Evolutionary conservation across 2,113 vertebrate genomes (phyloP).

Genomic region (Notothenia coriiceps): DNA sequence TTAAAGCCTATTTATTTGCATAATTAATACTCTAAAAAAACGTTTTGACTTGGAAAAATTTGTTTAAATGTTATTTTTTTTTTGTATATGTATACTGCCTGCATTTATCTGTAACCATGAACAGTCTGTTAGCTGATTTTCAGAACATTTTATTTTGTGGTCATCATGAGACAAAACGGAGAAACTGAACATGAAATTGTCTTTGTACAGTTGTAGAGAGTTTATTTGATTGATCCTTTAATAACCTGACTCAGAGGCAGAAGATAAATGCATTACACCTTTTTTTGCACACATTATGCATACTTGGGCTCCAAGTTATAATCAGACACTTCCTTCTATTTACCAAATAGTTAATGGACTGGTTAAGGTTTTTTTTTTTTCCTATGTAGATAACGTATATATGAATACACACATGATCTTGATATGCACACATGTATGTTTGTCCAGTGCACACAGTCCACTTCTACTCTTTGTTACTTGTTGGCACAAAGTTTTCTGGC

Average conservation of each 20-base stretch:
- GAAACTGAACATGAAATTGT: conserved; percentile 22
- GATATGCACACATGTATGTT: conserved; percentile 60
- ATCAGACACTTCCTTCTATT: conserved; percentile 74
- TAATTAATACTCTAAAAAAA: conserved; percentile 36
- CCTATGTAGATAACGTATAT: conserved; percentile 45
- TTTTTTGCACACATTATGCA: conserved; percentile 68
- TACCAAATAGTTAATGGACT: conserved; percentile 69
- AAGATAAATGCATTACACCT: conserved; percentile 47
- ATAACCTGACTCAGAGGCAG: conserved; percentile 35
- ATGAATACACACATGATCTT: conserved; percentile 24
- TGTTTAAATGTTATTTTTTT: conserved; percentile 30
- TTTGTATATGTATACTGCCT: conserved; percentile 44
- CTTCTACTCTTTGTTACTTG: conserved; percentile 33
- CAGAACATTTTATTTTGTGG: neutral
- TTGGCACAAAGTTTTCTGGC: conserved; percentile 29
- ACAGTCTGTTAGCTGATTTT: conserved; percentile 30
- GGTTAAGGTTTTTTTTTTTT: conserved; percentile 22
- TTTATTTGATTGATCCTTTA: conserved; percentile 44
- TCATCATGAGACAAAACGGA: conserved; percentile 36
- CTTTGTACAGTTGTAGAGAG: conserved; percentile 50
- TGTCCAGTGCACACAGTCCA: conserved; percentile 51
- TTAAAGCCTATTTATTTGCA: conserved; percentile 69
- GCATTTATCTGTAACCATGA: conserved; percentile 65
- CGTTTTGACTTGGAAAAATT: conserved; percentile 32
- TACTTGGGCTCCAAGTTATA: conserved; percentile 64